Evolutionary conservation across 1,140 invertebrate genomes (phyloP).

Genomic region (Sycobia sp.): DNA sequence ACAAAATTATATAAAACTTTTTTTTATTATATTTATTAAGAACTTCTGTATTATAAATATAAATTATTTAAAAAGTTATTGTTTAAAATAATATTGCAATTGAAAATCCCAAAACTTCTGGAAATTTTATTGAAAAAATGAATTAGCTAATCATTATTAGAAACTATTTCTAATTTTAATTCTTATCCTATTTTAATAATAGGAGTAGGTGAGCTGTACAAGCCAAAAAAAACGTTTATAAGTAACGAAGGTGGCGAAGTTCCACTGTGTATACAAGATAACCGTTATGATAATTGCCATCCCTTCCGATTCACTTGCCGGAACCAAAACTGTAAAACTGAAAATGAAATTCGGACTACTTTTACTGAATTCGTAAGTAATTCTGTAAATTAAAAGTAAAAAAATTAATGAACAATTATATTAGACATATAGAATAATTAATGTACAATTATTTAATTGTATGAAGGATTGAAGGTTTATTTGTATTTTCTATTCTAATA

Average conservation of each 20-base stretch:
- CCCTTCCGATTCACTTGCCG: slow-evolving; percentile 71
- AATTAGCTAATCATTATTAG: too few species aligned
- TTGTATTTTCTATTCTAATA: too few species aligned
- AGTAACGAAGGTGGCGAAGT: slow-evolving; percentile 61
- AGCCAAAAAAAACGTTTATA: slow-evolving; percentile 56
- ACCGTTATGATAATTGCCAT: slow-evolving; percentile 79
- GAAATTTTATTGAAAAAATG: too few species aligned
- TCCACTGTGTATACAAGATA: slow-evolving; percentile 68
- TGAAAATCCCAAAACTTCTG: too few species aligned
- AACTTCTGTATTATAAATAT: neutral
- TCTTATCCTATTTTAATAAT: too few species aligned
- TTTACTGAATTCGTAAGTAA: slow-evolving; percentile 44
- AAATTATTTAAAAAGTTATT: neutral
- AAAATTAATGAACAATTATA: neutral
- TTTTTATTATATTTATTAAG: neutral
- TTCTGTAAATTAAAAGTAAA: too few species aligned
- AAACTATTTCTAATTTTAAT: too few species aligned
- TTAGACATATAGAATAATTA: too few species aligned
- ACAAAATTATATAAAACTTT: slow-evolving; percentile 33
- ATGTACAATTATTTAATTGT: neutral
- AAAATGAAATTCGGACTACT: slow-evolving; percentile 58
- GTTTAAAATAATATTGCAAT: too few species aligned
- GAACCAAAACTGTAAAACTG: slow-evolving; percentile 64
- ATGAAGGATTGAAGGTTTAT: too few species aligned
- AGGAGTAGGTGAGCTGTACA: slow-evolving; percentile 59